A percentile compares a stretch with the other conserved stretches of the same genome.
phyloP scores from a whole-genome alignment of 2,797 vertebrate genomes.

The Acanthurus tractus region DNA sequence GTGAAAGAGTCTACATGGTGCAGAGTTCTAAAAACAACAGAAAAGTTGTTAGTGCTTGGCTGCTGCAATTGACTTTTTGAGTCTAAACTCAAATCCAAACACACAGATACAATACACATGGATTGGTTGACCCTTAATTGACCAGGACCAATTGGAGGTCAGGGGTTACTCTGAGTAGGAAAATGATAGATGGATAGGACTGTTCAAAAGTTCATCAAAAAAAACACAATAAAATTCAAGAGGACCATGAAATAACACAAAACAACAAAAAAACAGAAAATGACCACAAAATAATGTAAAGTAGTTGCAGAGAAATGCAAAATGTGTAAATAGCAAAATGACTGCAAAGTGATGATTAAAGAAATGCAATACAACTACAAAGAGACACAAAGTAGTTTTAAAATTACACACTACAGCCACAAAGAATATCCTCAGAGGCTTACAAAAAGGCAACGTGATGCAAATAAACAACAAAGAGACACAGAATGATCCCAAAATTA shows the following conservation, averaged over 20 bases:
- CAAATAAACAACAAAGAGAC: background rate
- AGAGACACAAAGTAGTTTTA: background rate
- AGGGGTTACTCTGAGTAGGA: background rate
- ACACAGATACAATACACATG: too few species aligned
- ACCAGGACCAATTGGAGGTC: too few species aligned
- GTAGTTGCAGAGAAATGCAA: background rate
- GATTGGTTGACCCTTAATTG: too few species aligned
- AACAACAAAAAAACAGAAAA: background rate
- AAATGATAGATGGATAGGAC: background rate
- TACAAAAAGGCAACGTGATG: background rate
- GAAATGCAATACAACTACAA: background rate
- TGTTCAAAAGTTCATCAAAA: background rate
- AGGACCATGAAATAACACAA: background rate
- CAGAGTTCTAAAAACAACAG: background rate
- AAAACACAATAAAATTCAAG: too few species aligned
- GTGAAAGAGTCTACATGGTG: background rate
- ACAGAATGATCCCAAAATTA: background rate
- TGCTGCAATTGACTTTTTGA: background rate
- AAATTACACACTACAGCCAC: background rate
- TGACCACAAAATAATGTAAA: background rate
- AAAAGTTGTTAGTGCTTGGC: background rate
- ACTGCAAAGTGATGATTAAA: background rate
- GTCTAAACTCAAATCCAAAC: background rate
- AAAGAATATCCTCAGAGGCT: background rate
- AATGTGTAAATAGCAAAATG: background rate